Evolutionary conservation across 2,113 vertebrate genomes (phyloP).

Genomic region (Oreochromis spilurus): DNA sequence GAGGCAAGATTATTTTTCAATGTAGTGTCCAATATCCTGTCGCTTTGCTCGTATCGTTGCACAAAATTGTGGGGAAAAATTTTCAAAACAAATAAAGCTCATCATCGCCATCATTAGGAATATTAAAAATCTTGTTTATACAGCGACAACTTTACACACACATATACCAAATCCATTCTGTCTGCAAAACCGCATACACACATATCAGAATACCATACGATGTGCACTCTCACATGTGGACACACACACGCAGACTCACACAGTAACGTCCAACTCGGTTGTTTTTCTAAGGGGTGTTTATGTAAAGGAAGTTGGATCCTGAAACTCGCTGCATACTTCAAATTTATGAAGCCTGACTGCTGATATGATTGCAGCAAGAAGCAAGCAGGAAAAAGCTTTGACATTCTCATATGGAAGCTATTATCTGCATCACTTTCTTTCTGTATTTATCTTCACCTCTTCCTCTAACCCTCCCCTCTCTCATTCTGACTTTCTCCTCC

Average conservation of each 20-base stretch:
- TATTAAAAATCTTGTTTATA: background rate
- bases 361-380: slow-evolving; percentile 67
- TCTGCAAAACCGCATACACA: background rate
- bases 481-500: background rate
- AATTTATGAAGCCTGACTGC: slow-evolving; percentile 60
- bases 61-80: background rate
- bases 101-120: background rate
- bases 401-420: slow-evolving; percentile 65
- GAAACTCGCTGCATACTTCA: slow-evolving; percentile 58
- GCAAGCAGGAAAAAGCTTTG: slow-evolving; percentile 48
- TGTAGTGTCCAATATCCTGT: background rate
- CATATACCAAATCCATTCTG: background rate
- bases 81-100: background rate
- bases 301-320: slow-evolving; percentile 63
- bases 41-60: background rate
- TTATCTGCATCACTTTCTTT: slow-evolving; percentile 51
- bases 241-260: slow-evolving; percentile 1
- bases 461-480: background rate
- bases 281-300: slow-evolving; percentile 69
- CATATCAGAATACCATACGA: background rate
- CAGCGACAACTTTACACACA: background rate
- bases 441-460: slow-evolving; percentile 51
- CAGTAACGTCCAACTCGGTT: slow-evolving; percentile 29
- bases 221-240: background rate
- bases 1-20: background rate